A percentile compares a stretch with the other conserved stretches of the same genome.
phyloP scores from a whole-genome alignment of 2,888 invertebrate species.

The Drosophila mimetica region DNA sequence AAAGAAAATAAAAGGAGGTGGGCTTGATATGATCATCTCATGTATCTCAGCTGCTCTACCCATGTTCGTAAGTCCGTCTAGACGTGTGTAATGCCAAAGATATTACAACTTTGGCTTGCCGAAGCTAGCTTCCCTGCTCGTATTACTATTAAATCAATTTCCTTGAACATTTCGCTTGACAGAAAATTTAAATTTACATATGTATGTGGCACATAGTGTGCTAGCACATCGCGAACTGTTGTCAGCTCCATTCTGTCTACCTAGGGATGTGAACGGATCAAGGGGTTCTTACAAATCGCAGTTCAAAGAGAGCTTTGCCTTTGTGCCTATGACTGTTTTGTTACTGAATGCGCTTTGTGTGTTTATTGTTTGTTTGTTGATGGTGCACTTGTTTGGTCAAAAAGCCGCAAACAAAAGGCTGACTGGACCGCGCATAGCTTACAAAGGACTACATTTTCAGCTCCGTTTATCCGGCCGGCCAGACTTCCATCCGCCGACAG shows the following conservation, averaged over 20 bases:
- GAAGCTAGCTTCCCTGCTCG: too few relatives aligned
- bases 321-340: constrained; percentile 55
- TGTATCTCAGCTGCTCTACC: too few relatives aligned
- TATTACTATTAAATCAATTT: too few relatives aligned
- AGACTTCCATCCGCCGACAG: constrained; percentile 19
- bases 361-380: constrained; percentile 49
- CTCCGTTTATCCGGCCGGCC: constrained; percentile 23
- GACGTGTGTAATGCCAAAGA: too few relatives aligned
- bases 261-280: constrained; percentile 15
- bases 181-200: not conserved
- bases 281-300: constrained; percentile 51
- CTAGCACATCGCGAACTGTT: not conserved
- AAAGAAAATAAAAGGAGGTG: too few relatives aligned
- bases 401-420: constrained; percentile 69
- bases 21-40: too few relatives aligned
- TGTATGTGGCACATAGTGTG: not conserved
- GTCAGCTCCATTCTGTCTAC: constrained; percentile 4
- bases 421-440: constrained; percentile 41
- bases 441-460: constrained; percentile 30
- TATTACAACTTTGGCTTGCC: too few relatives aligned
- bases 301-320: constrained; percentile 64
- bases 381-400: constrained; percentile 72
- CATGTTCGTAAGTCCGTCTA: not conserved
- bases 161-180: not conserved
- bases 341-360: constrained; percentile 57